A percentile compares a stretch with the other conserved stretches of the same genome.
Conservation (phyloP, 2,797 vertebrate genomes). For the Eleutherodactylus coqui region DNA sequence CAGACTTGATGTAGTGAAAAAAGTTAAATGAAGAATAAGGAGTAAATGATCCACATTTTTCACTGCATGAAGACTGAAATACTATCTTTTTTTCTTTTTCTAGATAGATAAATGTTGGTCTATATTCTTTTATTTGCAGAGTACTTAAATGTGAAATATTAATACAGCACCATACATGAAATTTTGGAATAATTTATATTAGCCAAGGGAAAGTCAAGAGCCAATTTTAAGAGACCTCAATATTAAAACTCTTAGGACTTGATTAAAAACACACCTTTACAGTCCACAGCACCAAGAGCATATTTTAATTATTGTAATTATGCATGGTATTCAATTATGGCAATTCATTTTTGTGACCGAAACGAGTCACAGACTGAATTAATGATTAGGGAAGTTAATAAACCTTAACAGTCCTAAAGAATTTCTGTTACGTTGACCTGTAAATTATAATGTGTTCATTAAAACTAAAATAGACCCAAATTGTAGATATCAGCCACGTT, state of each 20-base stretch:
- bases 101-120: no score
- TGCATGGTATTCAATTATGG: constrained; percentile 58
- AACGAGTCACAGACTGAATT: constrained; percentile 57
- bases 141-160: not conserved
- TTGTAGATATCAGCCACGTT: constrained; percentile 14
- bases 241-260: constrained; percentile 49
- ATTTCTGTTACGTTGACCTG: constrained; percentile 47
- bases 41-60: no score
- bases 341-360: constrained; percentile 59
- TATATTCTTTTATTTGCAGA: not conserved
- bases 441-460: constrained; percentile 57
- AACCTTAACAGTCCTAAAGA: constrained; percentile 56
- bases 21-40: no score
- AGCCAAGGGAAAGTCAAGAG: constrained; percentile 37
- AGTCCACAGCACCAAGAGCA: constrained; percentile 52
- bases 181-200: constrained; percentile 33
- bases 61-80: no score
- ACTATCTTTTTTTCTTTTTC: no score
- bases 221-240: constrained; percentile 34
- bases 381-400: constrained; percentile 59
- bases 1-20: no score
- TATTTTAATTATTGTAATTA: constrained; percentile 60
- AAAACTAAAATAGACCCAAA: constrained; percentile 39
- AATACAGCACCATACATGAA: not conserved
- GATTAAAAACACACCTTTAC: constrained; percentile 57